Conservation (phyloP, 2,888 invertebrate genomes). For the Liodrosophila aerea region DNA sequence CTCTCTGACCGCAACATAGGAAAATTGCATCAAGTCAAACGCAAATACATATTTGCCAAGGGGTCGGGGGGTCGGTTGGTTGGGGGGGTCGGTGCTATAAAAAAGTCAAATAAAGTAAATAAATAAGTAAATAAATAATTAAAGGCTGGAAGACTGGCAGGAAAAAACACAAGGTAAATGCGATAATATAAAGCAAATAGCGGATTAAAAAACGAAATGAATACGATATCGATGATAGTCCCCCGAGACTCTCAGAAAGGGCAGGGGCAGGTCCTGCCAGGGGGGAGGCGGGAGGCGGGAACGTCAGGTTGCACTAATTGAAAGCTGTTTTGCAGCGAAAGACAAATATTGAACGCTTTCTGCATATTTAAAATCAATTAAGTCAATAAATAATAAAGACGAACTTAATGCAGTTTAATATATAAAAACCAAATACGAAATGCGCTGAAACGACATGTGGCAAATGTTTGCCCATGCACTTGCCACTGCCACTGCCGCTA, state of each 20-base stretch:
- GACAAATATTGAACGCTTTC: constrained; percentile 74
- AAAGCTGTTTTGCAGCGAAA: constrained; percentile 70
- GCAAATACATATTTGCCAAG: no score
- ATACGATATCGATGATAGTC: not conserved
- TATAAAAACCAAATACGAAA: constrained; percentile 31
- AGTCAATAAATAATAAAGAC: constrained; percentile 77
- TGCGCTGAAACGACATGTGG: not conserved
- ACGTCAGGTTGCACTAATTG: constrained; percentile 54
- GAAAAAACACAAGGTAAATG: constrained; percentile 45
- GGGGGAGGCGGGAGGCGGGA: not conserved
- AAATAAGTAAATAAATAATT: not conserved
- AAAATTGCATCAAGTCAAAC: no score
- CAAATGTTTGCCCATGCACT: not conserved
- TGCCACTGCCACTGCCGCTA: no score
- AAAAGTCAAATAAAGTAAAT: not conserved
- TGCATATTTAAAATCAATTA: constrained; percentile 82
- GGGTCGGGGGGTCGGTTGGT: no score
- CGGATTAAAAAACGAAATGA: constrained; percentile 58
- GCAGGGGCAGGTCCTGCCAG: not conserved
- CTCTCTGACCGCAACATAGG: no score
- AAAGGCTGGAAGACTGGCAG: constrained; percentile 1
- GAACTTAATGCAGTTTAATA: constrained; percentile 77
- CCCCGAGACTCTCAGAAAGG: no score
- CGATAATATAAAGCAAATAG: constrained; percentile 71
- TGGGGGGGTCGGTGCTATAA: no score